These are phyloP conservation scores for Lophotis ruficrista DNA, from an alignment of 2,113 vertebrate species.

Conservation along the genomic window DNA sequence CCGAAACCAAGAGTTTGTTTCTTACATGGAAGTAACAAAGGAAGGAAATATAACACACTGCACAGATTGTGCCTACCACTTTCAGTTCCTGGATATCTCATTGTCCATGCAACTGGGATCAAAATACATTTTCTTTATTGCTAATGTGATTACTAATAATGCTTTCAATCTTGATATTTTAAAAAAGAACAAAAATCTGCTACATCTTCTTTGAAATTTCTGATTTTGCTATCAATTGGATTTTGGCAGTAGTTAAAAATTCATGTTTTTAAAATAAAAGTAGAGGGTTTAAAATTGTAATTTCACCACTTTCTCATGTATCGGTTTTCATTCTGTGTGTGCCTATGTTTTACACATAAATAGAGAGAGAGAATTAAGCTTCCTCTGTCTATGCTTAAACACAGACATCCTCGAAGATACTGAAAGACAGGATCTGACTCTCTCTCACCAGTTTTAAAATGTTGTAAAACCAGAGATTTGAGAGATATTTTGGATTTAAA, in stretches of 20 bases:
- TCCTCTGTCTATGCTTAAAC: neutral
- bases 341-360: neutral
- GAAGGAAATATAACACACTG: neutral
- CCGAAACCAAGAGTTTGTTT: neutral
- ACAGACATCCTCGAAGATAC: neutral
- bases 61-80: neutral
- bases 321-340: neutral
- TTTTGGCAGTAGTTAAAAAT: neutral
- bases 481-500: neutral
- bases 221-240: neutral
- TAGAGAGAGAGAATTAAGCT: neutral
- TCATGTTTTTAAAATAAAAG: neutral
- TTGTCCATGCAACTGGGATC: neutral
- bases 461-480: neutral
- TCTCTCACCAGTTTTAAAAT: neutral
- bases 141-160: neutral
- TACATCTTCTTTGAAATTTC: neutral
- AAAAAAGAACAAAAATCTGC: neutral
- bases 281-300: rapidly evolving
- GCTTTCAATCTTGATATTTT: neutral
- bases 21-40: neutral
- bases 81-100: neutral
- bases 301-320: neutral
- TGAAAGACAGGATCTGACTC: neutral
- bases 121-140: neutral